Evolutionary conservation across 2,797 vertebrate genomes (phyloP), one percentile per base, ranked within the genome.

Genomic region (Rhynchonycteris naso): DNA sequence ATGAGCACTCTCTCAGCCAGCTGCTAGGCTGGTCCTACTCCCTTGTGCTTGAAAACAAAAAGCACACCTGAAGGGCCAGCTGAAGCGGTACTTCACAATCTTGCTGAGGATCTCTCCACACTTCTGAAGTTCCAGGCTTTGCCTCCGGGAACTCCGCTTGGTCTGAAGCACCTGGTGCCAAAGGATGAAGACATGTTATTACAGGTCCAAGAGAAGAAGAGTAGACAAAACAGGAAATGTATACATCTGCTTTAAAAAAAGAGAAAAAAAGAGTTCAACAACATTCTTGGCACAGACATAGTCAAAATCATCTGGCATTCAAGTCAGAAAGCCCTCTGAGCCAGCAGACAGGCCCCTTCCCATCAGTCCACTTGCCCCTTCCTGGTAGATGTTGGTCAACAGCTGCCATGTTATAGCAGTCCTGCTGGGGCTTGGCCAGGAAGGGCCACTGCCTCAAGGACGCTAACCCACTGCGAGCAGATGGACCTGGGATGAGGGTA

Each of bases 51-150:
- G 12, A 30, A 63, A 8, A 19, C 58, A 22, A 7, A 10, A 22
- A 12, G 26, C 98, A 98, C 98, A 99, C 99, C 99, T 99, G 98
- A 99, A 99, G 50, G 99, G 99, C 99, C 99, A 99, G 97, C 99
- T 99, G 98, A 99, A 99, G 91, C 99, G 99, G 97, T 99, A 99
- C 93, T 99, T 99, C n/a, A 98, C 97, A 65, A 99, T 97, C 96
- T 99, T 99, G 97, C 98, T 98, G 54, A 99, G 98, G 96, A 99
- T 99, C 84, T 99, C 99, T 95, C 99, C 99, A 59, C 99, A 99
- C 93, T 99, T 99, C 98, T 99, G 99, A 95, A 99, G 89, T 97
- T 99, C 99, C 5, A 99, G 96, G 78, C 88, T 98, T 95, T 99
- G 99, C 96, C 98, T 97, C 97, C 98, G 91, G 2, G 98, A 95